Conservation (phyloP, 1,140 invertebrate genomes). For the Dryas iulia region DNA sequence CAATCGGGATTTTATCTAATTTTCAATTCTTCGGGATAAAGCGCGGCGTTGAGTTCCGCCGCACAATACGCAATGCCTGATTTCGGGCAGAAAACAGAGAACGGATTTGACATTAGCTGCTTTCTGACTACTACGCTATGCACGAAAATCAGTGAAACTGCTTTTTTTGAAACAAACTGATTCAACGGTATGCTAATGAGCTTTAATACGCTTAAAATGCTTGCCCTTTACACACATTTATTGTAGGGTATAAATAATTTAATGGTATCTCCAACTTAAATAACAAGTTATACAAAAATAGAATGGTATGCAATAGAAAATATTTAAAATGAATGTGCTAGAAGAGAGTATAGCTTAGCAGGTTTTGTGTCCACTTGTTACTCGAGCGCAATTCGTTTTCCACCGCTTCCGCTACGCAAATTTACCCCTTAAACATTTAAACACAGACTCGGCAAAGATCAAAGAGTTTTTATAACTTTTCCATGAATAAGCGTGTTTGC, state of each 20-base stretch:
- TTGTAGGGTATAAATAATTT: background rate
- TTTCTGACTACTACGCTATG: too few relatives aligned
- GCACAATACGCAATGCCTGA: too few relatives aligned
- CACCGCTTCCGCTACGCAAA: conserved; percentile 25
- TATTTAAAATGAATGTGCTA: background rate
- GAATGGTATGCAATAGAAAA: background rate
- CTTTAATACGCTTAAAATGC: too few relatives aligned
- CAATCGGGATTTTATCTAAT: too few relatives aligned
- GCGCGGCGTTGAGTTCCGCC: too few relatives aligned
- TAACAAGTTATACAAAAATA: background rate
- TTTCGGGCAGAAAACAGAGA: too few relatives aligned
- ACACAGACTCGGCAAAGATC: conserved; percentile 20
- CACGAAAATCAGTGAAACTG: too few relatives aligned
- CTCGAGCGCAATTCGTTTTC: conserved; percentile 11
- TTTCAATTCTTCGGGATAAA: too few relatives aligned
- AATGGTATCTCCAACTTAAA: background rate
- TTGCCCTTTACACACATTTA: too few relatives aligned
- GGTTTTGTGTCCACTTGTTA: conserved; percentile 17
- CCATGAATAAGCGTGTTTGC: conserved; percentile 21
- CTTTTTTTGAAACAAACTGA: too few relatives aligned
- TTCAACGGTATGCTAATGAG: too few relatives aligned
- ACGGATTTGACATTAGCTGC: too few relatives aligned
- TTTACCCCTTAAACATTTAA: conserved; percentile 27
- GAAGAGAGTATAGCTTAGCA: conserved; percentile 8
- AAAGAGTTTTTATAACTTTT: conserved; percentile 28